Evolutionary conservation across 2,797 vertebrate species (phyloP).

Genomic region (Podargus strigoides): DNA sequence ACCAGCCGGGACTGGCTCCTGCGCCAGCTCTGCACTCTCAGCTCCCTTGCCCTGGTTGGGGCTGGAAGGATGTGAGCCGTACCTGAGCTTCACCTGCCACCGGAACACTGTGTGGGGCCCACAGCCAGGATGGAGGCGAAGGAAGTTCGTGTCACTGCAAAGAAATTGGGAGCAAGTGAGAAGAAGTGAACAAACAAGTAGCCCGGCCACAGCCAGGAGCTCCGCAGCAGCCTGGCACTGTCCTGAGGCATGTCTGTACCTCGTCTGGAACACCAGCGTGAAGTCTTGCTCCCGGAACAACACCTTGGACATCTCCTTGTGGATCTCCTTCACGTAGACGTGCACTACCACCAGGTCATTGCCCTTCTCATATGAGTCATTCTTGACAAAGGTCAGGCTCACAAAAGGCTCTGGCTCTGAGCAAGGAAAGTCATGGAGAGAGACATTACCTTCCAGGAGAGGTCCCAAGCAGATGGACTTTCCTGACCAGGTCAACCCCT

Average conservation of each 20-base stretch:
- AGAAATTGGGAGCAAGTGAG: background rate
- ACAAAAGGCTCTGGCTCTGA: conserved; percentile 87
- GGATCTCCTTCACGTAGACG: conserved; percentile 91
- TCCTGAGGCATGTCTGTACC: conserved; percentile 62
- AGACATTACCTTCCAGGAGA: background rate
- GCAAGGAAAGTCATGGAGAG: background rate
- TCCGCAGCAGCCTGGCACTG: background rate
- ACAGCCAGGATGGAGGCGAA: conserved; percentile 89
- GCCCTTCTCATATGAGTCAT: conserved; percentile 95
- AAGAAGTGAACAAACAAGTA: background rate
- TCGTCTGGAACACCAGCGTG: conserved; percentile 94
- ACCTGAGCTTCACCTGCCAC: conserved; percentile 99
- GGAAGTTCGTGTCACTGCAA: conserved; percentile 87
- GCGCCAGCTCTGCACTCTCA: background rate
- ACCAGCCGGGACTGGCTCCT: background rate
- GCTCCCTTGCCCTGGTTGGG: background rate
- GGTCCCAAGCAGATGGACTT: background rate
- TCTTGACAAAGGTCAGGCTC: conserved; percentile 89
- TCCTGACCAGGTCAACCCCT: background rate
- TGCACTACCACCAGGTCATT: conserved; percentile 97
- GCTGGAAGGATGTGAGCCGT: background rate
- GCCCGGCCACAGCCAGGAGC: background rate
- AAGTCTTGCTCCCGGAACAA: conserved; percentile 98
- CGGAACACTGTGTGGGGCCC: conserved; percentile 91
- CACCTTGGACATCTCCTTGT: conserved; percentile 85